phyloP scores from a whole-genome alignment of 2,797 vertebrate genomes.

The Labroides dimidiatus region DNA sequence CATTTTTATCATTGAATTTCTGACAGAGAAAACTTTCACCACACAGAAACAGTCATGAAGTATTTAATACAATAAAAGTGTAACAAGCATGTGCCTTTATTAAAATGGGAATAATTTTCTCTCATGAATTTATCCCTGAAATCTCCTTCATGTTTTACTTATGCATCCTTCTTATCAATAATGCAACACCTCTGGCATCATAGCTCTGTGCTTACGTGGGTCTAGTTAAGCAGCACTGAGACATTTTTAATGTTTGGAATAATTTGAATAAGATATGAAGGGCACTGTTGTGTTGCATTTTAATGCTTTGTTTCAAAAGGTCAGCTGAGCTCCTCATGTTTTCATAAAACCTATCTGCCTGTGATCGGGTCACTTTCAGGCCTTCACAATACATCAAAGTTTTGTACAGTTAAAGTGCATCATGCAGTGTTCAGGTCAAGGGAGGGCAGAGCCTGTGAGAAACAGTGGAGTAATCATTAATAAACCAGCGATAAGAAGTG shows the following conservation, averaged over 20 bases:
- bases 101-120: slow-evolving; percentile 27
- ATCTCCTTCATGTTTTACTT: slow-evolving; percentile 36
- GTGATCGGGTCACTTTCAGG: slow-evolving; percentile 15
- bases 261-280: slow-evolving; percentile 1
- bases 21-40: background rate
- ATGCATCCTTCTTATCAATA: slow-evolving; percentile 45
- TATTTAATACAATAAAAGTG: slow-evolving; percentile 1
- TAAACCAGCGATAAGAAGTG: slow-evolving; percentile 29
- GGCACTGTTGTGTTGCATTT: slow-evolving; percentile 20
- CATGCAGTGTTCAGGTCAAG: slow-evolving; percentile 25
- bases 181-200: slow-evolving; percentile 30
- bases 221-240: slow-evolving; percentile 17
- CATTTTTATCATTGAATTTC: background rate
- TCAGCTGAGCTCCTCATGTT: background rate
- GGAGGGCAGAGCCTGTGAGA: slow-evolving; percentile 5
- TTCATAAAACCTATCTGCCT: slow-evolving; percentile 13
- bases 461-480: slow-evolving; percentile 14
- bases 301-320: slow-evolving; percentile 11
- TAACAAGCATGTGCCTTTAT: slow-evolving; percentile 6
- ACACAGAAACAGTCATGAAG: background rate
- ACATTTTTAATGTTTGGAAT: slow-evolving; percentile 14
- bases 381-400: slow-evolving; percentile 34
- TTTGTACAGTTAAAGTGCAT: slow-evolving; percentile 5
- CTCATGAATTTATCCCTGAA: slow-evolving; percentile 11
- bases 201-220: slow-evolving; percentile 17